A percentile compares a stretch with the other conserved stretches of the same genome.
phyloP scores from a whole-genome alignment of 2,888 invertebrate genomes.

The Dryadula phaetusa region DNA sequence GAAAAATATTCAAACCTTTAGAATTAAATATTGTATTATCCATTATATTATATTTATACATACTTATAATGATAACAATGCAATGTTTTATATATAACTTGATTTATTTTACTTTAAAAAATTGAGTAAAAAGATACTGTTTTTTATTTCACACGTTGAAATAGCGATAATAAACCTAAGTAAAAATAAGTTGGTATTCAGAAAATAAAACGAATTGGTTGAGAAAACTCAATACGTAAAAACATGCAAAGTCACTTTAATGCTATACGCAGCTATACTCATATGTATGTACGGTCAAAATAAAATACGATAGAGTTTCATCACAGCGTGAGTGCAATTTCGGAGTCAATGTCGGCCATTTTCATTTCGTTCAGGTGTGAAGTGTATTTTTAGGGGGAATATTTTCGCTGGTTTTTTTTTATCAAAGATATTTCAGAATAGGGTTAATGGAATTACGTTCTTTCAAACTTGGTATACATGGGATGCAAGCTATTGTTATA shows the following conservation, averaged over 20 bases:
- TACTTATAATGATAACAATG: no score
- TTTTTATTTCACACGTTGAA: neutral
- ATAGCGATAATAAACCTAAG: neutral
- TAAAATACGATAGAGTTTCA: slow-evolving; percentile 24
- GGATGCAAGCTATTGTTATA: no score
- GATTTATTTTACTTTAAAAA: no score
- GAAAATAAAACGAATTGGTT: slow-evolving; percentile 6
- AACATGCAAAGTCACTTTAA: slow-evolving; percentile 24
- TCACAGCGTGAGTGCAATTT: slow-evolving; percentile 22
- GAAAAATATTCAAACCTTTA: no score
- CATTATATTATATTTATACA: no score
- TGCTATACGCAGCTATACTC: slow-evolving; percentile 1
- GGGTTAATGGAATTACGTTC: neutral
- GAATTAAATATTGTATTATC: no score
- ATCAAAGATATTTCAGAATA: neutral
- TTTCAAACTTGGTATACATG: no score
- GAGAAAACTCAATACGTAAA: slow-evolving; percentile 16
- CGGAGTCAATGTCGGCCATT: slow-evolving; percentile 12
- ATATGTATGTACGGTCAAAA: slow-evolving; percentile 12
- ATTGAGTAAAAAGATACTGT: no score
- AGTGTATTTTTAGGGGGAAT: slow-evolving; percentile 15
- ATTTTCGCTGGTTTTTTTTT: neutral
- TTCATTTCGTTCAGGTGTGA: slow-evolving; percentile 19
- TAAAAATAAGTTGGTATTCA: neutral
- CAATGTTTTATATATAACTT: no score